Evolutionary conservation across 2,888 invertebrate genomes (phyloP).

Genomic region (Mythimna loreyi): DNA sequence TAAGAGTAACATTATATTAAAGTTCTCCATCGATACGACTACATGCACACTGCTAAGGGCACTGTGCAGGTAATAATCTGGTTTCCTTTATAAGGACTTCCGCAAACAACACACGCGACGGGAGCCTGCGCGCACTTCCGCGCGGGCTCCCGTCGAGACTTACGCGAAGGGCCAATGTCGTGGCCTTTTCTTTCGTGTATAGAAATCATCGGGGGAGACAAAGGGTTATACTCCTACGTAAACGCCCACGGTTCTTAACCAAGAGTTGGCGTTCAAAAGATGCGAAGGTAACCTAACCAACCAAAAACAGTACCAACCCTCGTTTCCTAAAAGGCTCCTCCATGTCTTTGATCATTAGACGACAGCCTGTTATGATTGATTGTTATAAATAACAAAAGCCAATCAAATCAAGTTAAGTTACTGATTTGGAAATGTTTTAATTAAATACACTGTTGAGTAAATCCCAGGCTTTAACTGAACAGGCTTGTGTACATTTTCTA

Average conservation of each 20-base stretch:
- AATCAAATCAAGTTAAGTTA: background rate
- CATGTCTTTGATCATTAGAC: slow-evolving; percentile 8
- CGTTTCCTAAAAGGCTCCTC: background rate
- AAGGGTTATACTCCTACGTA: background rate
- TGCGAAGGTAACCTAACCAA: background rate
- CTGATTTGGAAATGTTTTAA: slow-evolving; percentile 3
- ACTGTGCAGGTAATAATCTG: too few species aligned
- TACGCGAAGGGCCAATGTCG: too few species aligned
- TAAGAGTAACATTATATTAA: too few species aligned
- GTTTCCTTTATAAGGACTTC: too few species aligned
- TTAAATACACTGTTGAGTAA: background rate
- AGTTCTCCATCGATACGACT: too few species aligned
- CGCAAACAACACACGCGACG: too few species aligned
- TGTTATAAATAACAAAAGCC: background rate
- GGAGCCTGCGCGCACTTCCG: too few species aligned
- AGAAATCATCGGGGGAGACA: too few species aligned
- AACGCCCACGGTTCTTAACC: background rate
- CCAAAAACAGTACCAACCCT: background rate
- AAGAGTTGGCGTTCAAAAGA: background rate
- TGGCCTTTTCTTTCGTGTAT: too few species aligned
- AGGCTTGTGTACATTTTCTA: background rate
- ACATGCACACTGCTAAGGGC: too few species aligned
- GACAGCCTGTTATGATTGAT: slow-evolving; percentile 10
- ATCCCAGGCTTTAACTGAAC: background rate
- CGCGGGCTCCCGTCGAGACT: too few species aligned